Evolutionary conservation across 2,888 invertebrate genomes (phyloP).

Genomic region (Eueremaeus valkanovi): DNA sequence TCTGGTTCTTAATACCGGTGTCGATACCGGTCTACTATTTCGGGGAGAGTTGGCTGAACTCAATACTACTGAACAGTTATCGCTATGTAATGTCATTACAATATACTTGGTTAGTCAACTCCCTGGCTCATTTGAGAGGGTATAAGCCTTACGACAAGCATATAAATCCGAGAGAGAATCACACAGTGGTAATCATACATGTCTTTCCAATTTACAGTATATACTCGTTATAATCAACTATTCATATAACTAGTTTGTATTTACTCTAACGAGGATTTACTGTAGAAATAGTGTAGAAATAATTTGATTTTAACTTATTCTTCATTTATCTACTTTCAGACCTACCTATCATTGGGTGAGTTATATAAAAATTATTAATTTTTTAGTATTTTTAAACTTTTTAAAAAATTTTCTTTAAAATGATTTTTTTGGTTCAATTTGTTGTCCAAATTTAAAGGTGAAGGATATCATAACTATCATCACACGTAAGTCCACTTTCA

Average conservation of each 20-base stretch:
- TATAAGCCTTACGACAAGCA: constrained; percentile 65
- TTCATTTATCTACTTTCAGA: not conserved
- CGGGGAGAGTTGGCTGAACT: constrained; percentile 74
- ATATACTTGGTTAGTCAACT: constrained; percentile 91
- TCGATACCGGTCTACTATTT: constrained; percentile 75
- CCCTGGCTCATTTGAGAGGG: constrained; percentile 90
- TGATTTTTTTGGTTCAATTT: too few species aligned
- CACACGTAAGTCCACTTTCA: constrained; percentile 48
- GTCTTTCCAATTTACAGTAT: not conserved
- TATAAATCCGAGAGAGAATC: constrained; percentile 50
- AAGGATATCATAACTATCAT: constrained; percentile 55
- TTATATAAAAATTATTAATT: not conserved
- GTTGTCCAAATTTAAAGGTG: constrained; percentile 42
- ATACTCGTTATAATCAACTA: too few species aligned
- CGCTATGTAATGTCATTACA: constrained; percentile 81
- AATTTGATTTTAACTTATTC: not conserved
- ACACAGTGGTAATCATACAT: not conserved
- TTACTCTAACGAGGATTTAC: too few species aligned
- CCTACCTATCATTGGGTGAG: not conserved
- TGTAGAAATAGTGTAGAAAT: not conserved
- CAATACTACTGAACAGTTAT: constrained; percentile 71
- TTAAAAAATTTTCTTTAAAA: too few species aligned
- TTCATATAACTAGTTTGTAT: not conserved
- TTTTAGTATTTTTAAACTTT: not conserved
- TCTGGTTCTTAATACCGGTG: constrained; percentile 60